Evolutionary conservation across 2,113 vertebrate species (phyloP).

Genomic region (Cyphotilapia sp.): DNA sequence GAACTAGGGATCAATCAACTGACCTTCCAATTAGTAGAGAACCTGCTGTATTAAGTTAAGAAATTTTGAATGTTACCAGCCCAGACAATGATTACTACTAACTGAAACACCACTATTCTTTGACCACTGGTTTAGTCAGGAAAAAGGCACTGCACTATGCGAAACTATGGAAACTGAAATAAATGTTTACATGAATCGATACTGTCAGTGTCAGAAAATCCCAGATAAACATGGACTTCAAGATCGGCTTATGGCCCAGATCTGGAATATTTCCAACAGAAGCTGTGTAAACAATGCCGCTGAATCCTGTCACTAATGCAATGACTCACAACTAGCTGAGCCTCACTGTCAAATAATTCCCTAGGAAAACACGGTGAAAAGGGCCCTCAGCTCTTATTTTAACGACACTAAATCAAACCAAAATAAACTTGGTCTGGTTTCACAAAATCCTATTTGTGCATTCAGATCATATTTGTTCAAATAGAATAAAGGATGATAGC

Average conservation of each 20-base stretch:
- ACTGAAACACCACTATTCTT: not conserved
- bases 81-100: not conserved
- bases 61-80: not conserved
- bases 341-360: conserved; percentile 6
- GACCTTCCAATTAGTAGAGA: not conserved
- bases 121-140: not conserved
- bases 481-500: conserved; percentile 1
- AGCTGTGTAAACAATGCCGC: not conserved
- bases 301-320: not conserved
- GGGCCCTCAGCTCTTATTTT: not conserved
- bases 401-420: not conserved
- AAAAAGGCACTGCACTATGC: not conserved
- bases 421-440: conserved; percentile 14
- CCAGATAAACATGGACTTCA: not conserved
- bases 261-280: not conserved
- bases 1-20: not conserved
- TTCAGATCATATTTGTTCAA: conserved; percentile 2
- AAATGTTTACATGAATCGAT: not conserved
- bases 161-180: not conserved
- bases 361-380: not conserved
- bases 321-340: conserved; percentile 1
- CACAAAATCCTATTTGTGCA: conserved; percentile 6
- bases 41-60: not conserved
- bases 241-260: not conserved
- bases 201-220: not conserved